These are phyloP conservation scores for Galaxias olidus DNA, from an alignment of 2,797 vertebrate genomes.

Conservation along the genomic window DNA sequence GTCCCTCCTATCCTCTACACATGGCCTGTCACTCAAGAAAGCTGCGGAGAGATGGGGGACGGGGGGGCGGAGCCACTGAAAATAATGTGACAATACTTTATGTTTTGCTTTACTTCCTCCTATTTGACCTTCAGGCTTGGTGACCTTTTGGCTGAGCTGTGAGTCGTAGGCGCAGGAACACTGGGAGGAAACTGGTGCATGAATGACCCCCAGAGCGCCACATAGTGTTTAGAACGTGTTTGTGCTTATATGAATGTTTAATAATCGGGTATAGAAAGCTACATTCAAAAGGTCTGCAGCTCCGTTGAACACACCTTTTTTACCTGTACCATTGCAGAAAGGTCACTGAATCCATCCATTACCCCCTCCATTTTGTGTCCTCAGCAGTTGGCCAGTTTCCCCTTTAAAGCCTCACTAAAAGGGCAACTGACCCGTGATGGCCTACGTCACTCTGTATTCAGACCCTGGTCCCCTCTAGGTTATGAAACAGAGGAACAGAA, in stretches of 20 bases:
- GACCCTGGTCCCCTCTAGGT: conserved; percentile 3
- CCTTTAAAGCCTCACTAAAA: conserved; percentile 5
- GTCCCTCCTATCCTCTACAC: conserved; percentile 5
- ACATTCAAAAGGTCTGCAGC: too few relatives aligned
- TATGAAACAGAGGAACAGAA: background rate
- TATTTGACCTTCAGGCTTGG: too few relatives aligned
- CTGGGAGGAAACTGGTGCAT: background rate
- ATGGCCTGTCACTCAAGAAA: background rate
- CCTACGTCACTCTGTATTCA: conserved; percentile 17
- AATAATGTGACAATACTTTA: too few relatives aligned
- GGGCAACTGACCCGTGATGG: conserved; percentile 14
- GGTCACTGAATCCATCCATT: background rate
- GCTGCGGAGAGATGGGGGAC: conserved; percentile 1
- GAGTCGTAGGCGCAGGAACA: background rate
- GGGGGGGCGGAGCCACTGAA: background rate
- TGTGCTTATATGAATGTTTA: too few relatives aligned
- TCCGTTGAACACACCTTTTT: too few relatives aligned
- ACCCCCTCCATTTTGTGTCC: background rate
- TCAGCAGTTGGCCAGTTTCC: conserved; percentile 4
- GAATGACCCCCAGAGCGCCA: background rate
- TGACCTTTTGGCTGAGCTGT: too few relatives aligned
- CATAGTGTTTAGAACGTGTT: too few relatives aligned
- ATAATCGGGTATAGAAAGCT: too few relatives aligned
- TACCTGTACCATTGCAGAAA: too few relatives aligned
- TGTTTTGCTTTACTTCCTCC: too few relatives aligned